Evolutionary conservation across 1,140 invertebrate genomes (phyloP), one percentile per base, ranked within the genome.

Genomic region (Lordiphosa collinella): DNA sequence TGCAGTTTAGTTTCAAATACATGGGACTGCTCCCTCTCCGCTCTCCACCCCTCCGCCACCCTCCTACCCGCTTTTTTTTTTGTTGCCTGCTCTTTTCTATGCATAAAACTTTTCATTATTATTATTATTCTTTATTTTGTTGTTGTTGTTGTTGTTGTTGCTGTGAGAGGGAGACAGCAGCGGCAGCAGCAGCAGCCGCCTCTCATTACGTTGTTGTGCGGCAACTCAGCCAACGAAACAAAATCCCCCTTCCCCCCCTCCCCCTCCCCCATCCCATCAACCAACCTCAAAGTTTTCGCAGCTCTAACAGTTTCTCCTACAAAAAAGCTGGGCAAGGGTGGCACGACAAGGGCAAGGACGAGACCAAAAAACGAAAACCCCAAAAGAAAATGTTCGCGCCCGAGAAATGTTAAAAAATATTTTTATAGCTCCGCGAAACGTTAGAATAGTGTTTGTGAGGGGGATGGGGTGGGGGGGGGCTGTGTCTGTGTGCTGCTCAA

Each of bases 1-100:
- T 84, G 57, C 73, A 84, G 78, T 84, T 84, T 84, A 84, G 78
- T 84, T 84, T 84, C 64, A 84, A 84, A 84, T 84, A 84, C 78
- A 69, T 73, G 46, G 41, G 40, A 36, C 22, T 2, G 10, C 12
- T 44, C 29, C 31, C 37, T n/a, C 22, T 31, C 8, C 8, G 41
- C 14, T 18, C 5, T 8, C 2, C 14, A 9, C 18, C 3, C 11
- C 5, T 8, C 2, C 14, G 4, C 18, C 3, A n/a, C 5, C 12
- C 48, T 8, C 12, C 0, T 22, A 44, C 1, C 35, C 12, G 25
- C 13, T 44, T 62, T 76, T 79, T 65, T 66, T 51, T 67, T 75
- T 74, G 62, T 56, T 54, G 58, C 43, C 40, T 53, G 67, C 62
- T 73, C 40, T 48, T 58, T 66, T 56, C 67, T 71, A 66, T 76